Evolutionary conservation across 2,797 vertebrate species (phyloP).

Genomic region (Galagoides demidoff): DNA sequence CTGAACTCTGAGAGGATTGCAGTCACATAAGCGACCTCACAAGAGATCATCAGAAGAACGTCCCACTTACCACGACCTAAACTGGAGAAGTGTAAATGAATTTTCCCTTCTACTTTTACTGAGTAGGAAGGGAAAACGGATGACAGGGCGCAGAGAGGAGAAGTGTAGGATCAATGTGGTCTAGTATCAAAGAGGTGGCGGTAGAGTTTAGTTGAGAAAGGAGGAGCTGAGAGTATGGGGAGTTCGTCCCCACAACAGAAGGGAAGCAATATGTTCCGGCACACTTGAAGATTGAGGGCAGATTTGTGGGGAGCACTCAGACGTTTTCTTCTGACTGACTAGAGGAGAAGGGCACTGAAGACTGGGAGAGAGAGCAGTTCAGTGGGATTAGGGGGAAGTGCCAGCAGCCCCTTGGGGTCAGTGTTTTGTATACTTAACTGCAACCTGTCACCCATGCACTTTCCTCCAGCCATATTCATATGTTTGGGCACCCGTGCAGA

Average conservation of each 20-base stretch:
- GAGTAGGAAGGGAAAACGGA: not conserved
- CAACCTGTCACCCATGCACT: not conserved
- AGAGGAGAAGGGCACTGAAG: not conserved
- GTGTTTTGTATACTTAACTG: not conserved
- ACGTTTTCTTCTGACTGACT: not conserved
- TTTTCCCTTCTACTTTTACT: not conserved
- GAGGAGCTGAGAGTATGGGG: not conserved
- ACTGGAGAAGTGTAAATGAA: not conserved
- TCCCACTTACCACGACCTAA: not conserved
- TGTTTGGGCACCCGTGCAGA: not conserved
- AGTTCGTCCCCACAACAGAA: not conserved
- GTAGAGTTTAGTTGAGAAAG: not conserved
- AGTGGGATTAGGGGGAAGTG: not conserved
- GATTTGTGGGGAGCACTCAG: not conserved
- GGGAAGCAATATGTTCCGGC: not conserved
- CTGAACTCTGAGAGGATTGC: not conserved
- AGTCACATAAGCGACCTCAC: not conserved
- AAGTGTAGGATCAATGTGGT: not conserved
- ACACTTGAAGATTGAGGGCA: not conserved
- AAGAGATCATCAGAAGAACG: not conserved
- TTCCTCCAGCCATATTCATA: not conserved
- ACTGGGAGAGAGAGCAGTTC: not conserved
- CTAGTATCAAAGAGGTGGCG: not conserved
- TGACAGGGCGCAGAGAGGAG: not conserved
- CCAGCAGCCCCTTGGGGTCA: not conserved